Conservation (phyloP, 2,797 vertebrate genomes). For the Pelodytes ibericus region DNA sequence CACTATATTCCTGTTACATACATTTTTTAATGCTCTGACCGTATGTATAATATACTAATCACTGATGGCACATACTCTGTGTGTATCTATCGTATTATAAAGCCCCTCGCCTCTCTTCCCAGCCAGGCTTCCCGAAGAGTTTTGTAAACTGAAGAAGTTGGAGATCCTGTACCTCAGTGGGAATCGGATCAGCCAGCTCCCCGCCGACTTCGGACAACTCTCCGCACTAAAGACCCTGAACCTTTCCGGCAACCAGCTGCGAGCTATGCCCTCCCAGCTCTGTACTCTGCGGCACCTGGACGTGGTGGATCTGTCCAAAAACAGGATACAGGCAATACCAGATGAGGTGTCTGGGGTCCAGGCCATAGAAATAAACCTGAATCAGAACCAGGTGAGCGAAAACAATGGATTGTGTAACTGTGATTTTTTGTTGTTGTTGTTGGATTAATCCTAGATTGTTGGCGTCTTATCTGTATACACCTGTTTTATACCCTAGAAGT, state of each 20-base stretch:
- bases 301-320: slow-evolving; percentile 90
- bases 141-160: slow-evolving; percentile 91
- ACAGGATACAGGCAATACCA: slow-evolving; percentile 86
- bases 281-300: slow-evolving; percentile 86
- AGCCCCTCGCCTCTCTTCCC: slow-evolving; percentile 61
- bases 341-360: slow-evolving; percentile 84
- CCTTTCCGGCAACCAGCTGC: slow-evolving; percentile 87
- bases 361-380: slow-evolving; percentile 94
- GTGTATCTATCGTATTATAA: no score
- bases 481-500: no score
- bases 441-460: no score
- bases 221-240: slow-evolving; percentile 84
- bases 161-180: slow-evolving; percentile 86
- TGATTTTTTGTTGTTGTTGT: no score
- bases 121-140: slow-evolving; percentile 84
- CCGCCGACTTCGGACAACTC: slow-evolving; percentile 81
- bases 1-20: no score
- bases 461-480: no score
- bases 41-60: no score
- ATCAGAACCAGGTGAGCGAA: slow-evolving; percentile 92
- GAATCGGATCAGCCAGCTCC: slow-evolving; percentile 85
- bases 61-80: no score
- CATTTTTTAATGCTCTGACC: no score
- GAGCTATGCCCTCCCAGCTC: slow-evolving; percentile 82
- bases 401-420: no score